Conservation (phyloP, 1,140 invertebrate species). For the Vanessa tameamea region DNA sequence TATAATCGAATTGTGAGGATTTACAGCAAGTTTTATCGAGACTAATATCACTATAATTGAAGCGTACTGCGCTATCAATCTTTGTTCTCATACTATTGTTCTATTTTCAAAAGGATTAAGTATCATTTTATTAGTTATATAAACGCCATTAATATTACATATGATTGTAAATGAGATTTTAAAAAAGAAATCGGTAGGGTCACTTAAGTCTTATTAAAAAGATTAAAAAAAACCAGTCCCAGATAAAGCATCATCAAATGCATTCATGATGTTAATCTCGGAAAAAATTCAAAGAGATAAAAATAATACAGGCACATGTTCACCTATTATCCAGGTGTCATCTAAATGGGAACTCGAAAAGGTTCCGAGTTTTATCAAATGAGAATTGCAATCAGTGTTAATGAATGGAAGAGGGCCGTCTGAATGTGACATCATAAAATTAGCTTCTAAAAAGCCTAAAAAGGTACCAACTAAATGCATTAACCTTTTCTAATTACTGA, state of each 20-base stretch:
- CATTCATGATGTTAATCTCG: neutral
- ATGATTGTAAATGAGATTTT: too few species aligned
- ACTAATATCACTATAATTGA: constrained; percentile 4
- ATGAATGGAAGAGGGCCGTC: constrained; percentile 48
- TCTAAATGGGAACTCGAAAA: constrained; percentile 18
- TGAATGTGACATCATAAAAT: constrained; percentile 51
- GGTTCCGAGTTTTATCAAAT: constrained; percentile 26
- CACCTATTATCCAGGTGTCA: constrained; percentile 9
- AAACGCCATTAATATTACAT: too few species aligned
- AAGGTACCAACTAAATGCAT: constrained; percentile 44
- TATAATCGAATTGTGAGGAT: constrained; percentile 28
- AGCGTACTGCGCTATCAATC: neutral
- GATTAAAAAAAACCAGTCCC: neutral
- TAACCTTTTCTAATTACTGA: constrained; percentile 45
- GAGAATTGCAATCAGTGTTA: constrained; percentile 57
- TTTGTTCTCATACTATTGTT: neutral
- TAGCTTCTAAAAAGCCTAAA: constrained; percentile 49
- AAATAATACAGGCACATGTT: neutral
- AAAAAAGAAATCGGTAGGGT: too few species aligned
- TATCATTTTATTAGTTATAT: neutral
- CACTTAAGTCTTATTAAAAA: too few species aligned
- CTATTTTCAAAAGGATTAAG: neutral
- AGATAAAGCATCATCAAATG: neutral
- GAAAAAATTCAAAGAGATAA: neutral
- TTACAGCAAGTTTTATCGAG: constrained; percentile 26